Conservation (phyloP, 2,797 vertebrate genomes). For the Danio tinwini region DNA sequence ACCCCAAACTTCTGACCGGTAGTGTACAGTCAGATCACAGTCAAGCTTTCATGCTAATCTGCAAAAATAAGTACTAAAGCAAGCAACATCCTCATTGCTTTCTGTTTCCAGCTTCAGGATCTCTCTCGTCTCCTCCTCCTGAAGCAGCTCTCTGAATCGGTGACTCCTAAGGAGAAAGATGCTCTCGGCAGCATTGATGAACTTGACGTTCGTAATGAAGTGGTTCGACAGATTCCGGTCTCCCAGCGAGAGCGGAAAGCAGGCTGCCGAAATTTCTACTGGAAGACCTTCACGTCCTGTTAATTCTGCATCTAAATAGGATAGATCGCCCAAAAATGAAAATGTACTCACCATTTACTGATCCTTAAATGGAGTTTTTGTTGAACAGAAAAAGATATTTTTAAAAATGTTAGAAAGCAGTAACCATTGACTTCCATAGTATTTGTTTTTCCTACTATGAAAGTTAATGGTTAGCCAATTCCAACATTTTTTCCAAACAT, state of each 20-base stretch:
- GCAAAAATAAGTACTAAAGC: neutral
- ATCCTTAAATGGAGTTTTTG: too few species aligned
- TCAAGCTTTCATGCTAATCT: too few species aligned
- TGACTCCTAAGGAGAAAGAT: conserved; percentile 47
- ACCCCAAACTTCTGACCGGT: too few species aligned
- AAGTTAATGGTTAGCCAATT: neutral
- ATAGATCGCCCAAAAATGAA: too few species aligned
- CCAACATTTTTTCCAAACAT: neutral
- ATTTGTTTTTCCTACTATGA: too few species aligned
- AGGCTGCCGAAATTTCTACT: conserved; percentile 84
- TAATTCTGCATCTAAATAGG: conserved; percentile 54
- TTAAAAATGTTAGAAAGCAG: too few species aligned
- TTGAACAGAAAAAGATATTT: too few species aligned
- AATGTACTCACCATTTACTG: too few species aligned
- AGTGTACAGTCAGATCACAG: too few species aligned
- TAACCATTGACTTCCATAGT: too few species aligned
- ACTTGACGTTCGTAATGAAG: conserved; percentile 55
- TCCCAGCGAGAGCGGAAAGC: conserved; percentile 78
- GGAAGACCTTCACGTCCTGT: conserved; percentile 85
- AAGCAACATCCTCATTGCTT: neutral
- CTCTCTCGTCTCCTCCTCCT: conserved; percentile 65
- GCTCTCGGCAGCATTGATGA: conserved; percentile 51
- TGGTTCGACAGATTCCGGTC: conserved; percentile 71
- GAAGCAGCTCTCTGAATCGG: conserved; percentile 64
- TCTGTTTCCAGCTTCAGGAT: conserved; percentile 63